Evolutionary conservation across 2,113 vertebrate genomes (phyloP).

Genomic region (Nestor notabilis): DNA sequence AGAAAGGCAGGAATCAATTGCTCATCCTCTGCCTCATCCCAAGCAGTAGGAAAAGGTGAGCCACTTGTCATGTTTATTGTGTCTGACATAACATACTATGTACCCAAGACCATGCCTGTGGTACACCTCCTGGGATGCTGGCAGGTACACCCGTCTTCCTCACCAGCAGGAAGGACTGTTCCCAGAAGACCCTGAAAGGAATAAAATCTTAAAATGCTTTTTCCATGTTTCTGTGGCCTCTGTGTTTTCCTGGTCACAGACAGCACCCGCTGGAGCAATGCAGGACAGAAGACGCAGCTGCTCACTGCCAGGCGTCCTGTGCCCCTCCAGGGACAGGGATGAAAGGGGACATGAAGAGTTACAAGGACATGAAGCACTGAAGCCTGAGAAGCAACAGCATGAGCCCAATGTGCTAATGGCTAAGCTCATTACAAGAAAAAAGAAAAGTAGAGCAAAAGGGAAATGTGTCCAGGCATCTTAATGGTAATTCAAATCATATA

Average conservation of each 20-base stretch:
- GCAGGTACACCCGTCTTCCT: not conserved
- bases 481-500: not conserved
- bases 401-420: accelerated
- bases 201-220: not conserved
- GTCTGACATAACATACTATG: not conserved
- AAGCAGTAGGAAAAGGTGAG: not conserved
- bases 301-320: not conserved
- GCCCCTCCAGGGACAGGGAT: not conserved
- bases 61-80: accelerated
- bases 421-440: not conserved
- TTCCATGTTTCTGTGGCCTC: accelerated
- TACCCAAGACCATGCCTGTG: not conserved
- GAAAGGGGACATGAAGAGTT: not conserved
- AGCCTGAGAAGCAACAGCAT: not conserved
- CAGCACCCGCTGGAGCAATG: accelerated
- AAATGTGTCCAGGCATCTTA: not conserved
- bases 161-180: not conserved
- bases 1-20: not conserved
- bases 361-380: accelerated
- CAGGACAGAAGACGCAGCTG: not conserved
- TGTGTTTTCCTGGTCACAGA: not conserved
- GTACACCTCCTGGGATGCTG: accelerated
- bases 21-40: not conserved
- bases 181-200: not conserved
- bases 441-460: not conserved